A percentile compares a stretch with the other conserved stretches of the same genome.
phyloP scores from a whole-genome alignment of 2,888 invertebrate genomes.

The Machimus rusticus region DNA sequence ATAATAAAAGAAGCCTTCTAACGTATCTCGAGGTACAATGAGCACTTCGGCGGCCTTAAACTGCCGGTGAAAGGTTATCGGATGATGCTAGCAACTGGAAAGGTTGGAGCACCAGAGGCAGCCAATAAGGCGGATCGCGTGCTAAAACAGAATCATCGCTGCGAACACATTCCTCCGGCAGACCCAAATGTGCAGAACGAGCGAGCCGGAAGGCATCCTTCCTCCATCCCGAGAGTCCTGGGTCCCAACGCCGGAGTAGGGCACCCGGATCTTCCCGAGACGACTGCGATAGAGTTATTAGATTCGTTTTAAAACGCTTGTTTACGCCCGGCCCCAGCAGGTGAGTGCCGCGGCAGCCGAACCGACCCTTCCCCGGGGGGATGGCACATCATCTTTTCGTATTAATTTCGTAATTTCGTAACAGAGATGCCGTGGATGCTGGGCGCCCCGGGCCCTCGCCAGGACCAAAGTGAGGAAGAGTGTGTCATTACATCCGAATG shows the following conservation, averaged over 20 bases:
- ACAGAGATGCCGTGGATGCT: neutral
- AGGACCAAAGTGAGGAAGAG: neutral
- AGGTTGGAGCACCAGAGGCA: neutral
- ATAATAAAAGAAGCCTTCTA: neutral
- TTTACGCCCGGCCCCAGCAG: neutral
- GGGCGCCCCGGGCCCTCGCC: neutral
- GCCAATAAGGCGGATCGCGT: neutral
- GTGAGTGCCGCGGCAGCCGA: neutral
- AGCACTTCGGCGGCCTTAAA: neutral
- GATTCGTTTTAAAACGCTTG: neutral
- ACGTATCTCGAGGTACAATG: neutral
- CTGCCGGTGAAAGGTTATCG: neutral
- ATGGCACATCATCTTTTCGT: slow-evolving; percentile 15
- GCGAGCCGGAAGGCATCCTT: neutral
- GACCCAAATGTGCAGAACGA: neutral
- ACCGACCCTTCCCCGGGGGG: neutral
- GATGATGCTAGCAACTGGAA: neutral
- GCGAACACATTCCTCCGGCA: neutral
- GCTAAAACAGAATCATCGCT: neutral
- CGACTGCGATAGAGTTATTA: neutral
- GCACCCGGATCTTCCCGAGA: neutral
- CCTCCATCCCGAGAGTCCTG: neutral
- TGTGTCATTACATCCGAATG: slow-evolving; percentile 29
- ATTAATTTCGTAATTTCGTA: slow-evolving; percentile 24
- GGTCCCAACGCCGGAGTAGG: neutral